Conservation (phyloP, 2,888 invertebrate genomes). For the Agriopis leucophaearia region DNA sequence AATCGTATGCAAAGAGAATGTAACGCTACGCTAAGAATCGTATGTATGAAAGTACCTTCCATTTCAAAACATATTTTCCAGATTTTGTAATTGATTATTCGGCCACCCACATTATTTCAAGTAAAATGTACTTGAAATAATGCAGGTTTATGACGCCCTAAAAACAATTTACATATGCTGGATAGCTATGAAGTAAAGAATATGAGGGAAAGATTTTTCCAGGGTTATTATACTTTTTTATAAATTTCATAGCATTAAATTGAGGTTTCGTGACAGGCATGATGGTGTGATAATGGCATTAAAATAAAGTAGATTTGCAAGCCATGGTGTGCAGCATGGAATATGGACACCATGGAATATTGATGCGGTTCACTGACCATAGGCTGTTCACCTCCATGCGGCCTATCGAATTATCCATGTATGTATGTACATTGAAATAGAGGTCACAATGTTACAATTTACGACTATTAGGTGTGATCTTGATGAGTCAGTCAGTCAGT, state of each 20-base stretch:
- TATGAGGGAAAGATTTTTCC: too few species aligned
- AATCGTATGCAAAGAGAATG: too few species aligned
- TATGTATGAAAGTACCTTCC: too few species aligned
- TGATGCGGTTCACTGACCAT: constrained; percentile 56
- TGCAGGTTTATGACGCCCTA: too few species aligned
- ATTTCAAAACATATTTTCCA: too few species aligned
- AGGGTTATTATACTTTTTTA: neutral
- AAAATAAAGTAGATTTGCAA: constrained; percentile 21
- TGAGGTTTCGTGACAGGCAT: constrained; percentile 8
- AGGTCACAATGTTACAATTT: constrained; percentile 9
- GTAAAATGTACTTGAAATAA: too few species aligned
- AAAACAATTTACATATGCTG: too few species aligned
- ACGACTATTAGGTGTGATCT: neutral
- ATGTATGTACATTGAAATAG: constrained; percentile 20
- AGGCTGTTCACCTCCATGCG: constrained; percentile 53
- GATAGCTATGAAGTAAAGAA: too few species aligned
- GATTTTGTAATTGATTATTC: too few species aligned
- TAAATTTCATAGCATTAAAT: constrained; percentile 3
- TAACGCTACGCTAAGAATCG: too few species aligned
- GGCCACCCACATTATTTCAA: too few species aligned
- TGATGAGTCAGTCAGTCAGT: too few species aligned
- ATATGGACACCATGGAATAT: constrained; percentile 46
- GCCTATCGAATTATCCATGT: constrained; percentile 36
- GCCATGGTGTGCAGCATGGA: constrained; percentile 36
- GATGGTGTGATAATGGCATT: constrained; percentile 8